phyloP scores from a whole-genome alignment of 2,113 vertebrate genomes.

The Bostrychus sinensis region DNA sequence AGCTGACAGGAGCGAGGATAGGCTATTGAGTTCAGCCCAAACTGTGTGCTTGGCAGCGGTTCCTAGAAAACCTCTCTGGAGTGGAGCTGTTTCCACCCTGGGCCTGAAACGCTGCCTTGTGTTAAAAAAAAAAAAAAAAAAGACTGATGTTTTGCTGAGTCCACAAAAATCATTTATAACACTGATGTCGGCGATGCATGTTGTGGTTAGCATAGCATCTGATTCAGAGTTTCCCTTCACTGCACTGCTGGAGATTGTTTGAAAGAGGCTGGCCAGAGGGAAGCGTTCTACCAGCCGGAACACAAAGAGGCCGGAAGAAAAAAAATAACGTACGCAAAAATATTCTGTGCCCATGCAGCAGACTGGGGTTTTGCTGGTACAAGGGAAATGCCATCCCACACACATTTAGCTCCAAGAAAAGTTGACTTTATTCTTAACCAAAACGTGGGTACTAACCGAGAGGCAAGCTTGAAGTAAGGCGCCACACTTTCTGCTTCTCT shows the following conservation, averaged over 20 bases:
- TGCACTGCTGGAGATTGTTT: slow-evolving; percentile 56
- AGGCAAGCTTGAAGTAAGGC: slow-evolving; percentile 26
- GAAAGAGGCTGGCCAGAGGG: slow-evolving; percentile 42
- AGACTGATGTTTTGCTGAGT: slow-evolving; percentile 84
- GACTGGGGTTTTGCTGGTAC: slow-evolving; percentile 36
- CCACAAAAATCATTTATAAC: slow-evolving; percentile 62
- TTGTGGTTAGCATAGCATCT: slow-evolving; percentile 72
- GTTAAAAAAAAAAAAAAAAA: slow-evolving; percentile 28
- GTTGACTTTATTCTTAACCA: slow-evolving; percentile 33
- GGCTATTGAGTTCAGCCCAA: slow-evolving; percentile 65
- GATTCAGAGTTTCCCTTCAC: slow-evolving; percentile 68
- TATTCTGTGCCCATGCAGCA: slow-evolving; percentile 27
- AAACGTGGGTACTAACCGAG: slow-evolving; percentile 18
- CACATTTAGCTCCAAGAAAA: slow-evolving; percentile 32
- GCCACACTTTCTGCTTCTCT: slow-evolving; percentile 22
- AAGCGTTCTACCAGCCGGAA: slow-evolving; percentile 42
- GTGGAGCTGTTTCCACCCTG: slow-evolving; percentile 73
- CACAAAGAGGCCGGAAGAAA: slow-evolving; percentile 48
- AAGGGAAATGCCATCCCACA: slow-evolving; percentile 43
- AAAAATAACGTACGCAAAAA: slow-evolving; percentile 57
- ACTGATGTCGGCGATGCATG: slow-evolving; percentile 60
- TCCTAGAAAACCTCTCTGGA: slow-evolving; percentile 68
- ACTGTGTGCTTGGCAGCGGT: slow-evolving; percentile 63
- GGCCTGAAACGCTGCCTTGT: slow-evolving; percentile 63
- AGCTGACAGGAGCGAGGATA: slow-evolving; percentile 50